Evolutionary conservation across 2,797 vertebrate species (phyloP), one percentile per base, ranked within the genome.

Genomic region (Molossus molossus): DNA sequence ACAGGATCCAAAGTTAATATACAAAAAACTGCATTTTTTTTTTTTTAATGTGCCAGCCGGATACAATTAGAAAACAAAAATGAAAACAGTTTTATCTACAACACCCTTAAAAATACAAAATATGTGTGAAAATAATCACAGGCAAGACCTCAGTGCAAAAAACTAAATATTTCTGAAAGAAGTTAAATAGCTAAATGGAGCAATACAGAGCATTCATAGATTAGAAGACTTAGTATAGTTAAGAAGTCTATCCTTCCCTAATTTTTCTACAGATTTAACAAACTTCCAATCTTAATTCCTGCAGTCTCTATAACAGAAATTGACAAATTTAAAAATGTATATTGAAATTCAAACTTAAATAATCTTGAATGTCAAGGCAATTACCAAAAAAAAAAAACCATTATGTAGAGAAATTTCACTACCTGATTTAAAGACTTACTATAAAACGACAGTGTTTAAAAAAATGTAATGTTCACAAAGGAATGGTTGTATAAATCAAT

Each of bases 381-480:
- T 84, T 58, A 77, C n/a, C 69, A 58, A 89, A n/a, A 53, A 76
- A 37, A 23, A 45, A 45, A 45, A 45, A 45, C 4, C 40, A 45
- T 45, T 8, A 27, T 18, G 37, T 29, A 14, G n/a, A 75, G 9
- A 40, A 60, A 20, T 84, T 90, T 53, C n/a, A 62, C 87, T 12
- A 60, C 45, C 25, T 62, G 72, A 77, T 60, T 94, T 62, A 94
- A 84, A 90, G 20, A 82, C 60, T 50, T 77, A 77, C 29, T 84
- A 33, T 70, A 84, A 81, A 65, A 69, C 33, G 84, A 7, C 3
- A 69, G 25, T 53, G 45, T 45, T 37, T 79, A 85, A 86, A 37
- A 17, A 53, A 58, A 29, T 29, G n/a, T 17, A 77, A n/a, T 82
- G 23, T 65, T 65, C 87, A 73, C 50, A 84, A 69, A 90, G 14